Base-by-base conservation (phyloP, 2,113 vertebrate genomes). In the Chascanopsetta lugubris region DNA sequence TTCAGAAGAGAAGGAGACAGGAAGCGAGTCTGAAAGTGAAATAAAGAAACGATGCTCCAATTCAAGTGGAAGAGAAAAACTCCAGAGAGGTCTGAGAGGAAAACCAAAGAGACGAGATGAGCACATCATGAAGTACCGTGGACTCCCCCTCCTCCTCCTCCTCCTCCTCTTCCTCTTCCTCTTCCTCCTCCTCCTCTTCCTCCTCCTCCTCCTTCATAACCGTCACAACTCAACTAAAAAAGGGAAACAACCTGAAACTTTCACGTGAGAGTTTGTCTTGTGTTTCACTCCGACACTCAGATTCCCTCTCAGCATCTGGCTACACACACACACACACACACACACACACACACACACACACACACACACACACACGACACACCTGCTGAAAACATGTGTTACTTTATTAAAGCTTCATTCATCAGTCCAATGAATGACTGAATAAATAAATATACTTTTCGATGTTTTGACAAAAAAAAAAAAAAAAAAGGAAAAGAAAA, bases 171-270 rank as follows among this genome's bases (percentile, higher is more conserved):
- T 8, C 29, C 29, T 8, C 29, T 8, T 8, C 29, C 29, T 8
- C 29, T 5, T 30, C 29, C 29, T 8, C 4, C 29, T 5, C 29
- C 43, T 12, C 21, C 29, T 29, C 50, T 17, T 51, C 64, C 67
- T 71, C 71, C 75, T 69, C 45, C n/a, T 15, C 22, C 45, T 13
- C n/a, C n/a, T n/a, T n/a, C n/a, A n/a, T n/a, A n/a, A 6, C 5
- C 2, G 1, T 8, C 53, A 55, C 55, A 20, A 12, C 9, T 13
- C 10, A 36, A 47, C 9, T 21, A 24, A 72, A 54, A 62, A 51
- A 58, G 53, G 30, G 36, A 54, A 40, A 57, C 24, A 67, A 85
- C 66, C 72, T 81, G 69, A 79, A 77, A 77, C 67, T 75, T 34
- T 32, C 3, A n/a, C n/a, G n/a, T n/a, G n/a, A n/a, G n/a, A n/a